Evolutionary conservation across 2,797 vertebrate species (phyloP).

Genomic region (Poeciliopsis infans): DNA sequence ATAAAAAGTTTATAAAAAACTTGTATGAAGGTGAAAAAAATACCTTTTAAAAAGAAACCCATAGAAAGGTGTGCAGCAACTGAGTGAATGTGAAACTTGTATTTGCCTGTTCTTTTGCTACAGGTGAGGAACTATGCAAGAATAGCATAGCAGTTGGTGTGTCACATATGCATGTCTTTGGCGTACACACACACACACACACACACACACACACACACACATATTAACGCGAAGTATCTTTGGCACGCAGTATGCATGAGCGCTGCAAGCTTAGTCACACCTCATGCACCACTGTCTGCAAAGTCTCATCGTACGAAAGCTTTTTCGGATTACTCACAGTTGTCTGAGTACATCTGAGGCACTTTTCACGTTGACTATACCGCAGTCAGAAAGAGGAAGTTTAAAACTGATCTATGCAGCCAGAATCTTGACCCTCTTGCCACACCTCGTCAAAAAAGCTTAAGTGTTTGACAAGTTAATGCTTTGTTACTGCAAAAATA

Average conservation of each 20-base stretch:
- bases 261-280: slow-evolving; percentile 70
- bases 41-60: slow-evolving; percentile 25
- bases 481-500: slow-evolving; percentile 40
- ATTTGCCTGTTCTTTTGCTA: slow-evolving; percentile 26
- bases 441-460: slow-evolving; percentile 48
- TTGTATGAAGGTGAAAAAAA: slow-evolving; percentile 47
- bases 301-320: slow-evolving; percentile 50
- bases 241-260: slow-evolving; percentile 51
- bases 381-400: slow-evolving; percentile 69
- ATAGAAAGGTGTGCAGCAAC: slow-evolving; percentile 45
- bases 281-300: slow-evolving; percentile 61
- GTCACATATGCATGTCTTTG: slow-evolving; percentile 60
- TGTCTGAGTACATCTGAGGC: slow-evolving; percentile 57
- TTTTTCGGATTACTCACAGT: slow-evolving; percentile 65
- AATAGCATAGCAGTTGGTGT: slow-evolving; percentile 33
- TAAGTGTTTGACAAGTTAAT: slow-evolving; percentile 41
- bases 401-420: slow-evolving; percentile 46
- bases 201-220: slow-evolving; percentile 31
- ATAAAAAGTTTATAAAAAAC: slow-evolving; percentile 68
- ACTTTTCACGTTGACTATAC: slow-evolving; percentile 67
- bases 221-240: slow-evolving; percentile 47
- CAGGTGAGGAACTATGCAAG: slow-evolving; percentile 59
- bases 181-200: slow-evolving; percentile 35
- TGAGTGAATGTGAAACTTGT: slow-evolving; percentile 35
- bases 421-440: slow-evolving; percentile 63